phyloP scores from a whole-genome alignment of 2,113 vertebrate species.

The Tor tambroides region DNA sequence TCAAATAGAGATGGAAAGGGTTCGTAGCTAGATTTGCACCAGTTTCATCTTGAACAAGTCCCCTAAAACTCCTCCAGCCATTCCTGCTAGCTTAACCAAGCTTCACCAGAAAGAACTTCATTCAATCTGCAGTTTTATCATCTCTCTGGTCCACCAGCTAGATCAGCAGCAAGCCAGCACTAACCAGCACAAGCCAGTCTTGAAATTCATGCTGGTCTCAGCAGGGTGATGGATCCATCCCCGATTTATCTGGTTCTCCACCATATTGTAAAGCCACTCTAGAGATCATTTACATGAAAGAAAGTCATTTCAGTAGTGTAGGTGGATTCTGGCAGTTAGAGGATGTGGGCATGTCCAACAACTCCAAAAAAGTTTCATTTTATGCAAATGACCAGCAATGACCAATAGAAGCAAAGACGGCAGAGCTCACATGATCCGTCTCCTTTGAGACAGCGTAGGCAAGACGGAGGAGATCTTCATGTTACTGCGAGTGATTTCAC shows the following conservation, averaged over 20 bases:
- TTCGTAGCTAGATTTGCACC: neutral
- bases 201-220: conserved; percentile 10
- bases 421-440: neutral
- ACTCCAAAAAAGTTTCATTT: neutral
- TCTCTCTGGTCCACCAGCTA: neutral
- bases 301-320: neutral
- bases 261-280: neutral
- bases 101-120: neutral
- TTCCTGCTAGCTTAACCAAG: neutral
- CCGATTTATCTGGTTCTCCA: neutral
- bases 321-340: neutral
- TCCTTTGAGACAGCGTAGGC: neutral
- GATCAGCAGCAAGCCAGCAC: conserved; percentile 1
- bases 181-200: neutral
- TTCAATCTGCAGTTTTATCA: neutral
- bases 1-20: neutral
- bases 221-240: neutral
- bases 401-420: neutral
- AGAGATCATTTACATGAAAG: neutral
- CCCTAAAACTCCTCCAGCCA: neutral
- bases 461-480: neutral
- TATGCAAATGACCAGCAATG: neutral
- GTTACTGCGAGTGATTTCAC: neutral
- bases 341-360: neutral
- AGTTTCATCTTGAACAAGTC: neutral